Percentiles rank a stretch among this genome's conserved stretches.
phyloP scores from a whole-genome alignment of 2,888 invertebrate genomes.

The Ferdinandea cuprea region DNA sequence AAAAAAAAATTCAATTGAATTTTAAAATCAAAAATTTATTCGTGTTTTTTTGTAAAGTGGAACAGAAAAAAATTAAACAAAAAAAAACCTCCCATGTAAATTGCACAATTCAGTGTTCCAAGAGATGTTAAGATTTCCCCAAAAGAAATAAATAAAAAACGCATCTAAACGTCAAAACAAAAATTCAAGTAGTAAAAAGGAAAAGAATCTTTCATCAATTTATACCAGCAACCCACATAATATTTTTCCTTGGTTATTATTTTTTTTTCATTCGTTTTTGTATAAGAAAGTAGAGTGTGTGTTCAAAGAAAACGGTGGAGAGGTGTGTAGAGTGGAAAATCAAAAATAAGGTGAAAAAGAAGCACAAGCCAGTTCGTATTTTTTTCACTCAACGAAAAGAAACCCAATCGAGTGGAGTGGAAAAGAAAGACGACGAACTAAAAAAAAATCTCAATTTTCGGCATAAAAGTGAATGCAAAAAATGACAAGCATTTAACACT shows the following conservation, averaged over 20 bases:
- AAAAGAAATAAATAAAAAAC: conserved; percentile 15
- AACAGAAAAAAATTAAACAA: neutral
- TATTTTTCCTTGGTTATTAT: conserved; percentile 60
- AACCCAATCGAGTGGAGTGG: conserved; percentile 23
- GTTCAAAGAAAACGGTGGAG: conserved; percentile 60
- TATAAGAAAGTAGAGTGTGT: conserved; percentile 53
- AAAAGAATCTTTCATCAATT: conserved; percentile 44
- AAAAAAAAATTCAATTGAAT: conserved; percentile 16
- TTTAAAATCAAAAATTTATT: conserved; percentile 24
- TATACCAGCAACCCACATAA: conserved; percentile 67
- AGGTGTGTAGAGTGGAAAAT: conserved; percentile 50
- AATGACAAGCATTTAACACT: conserved; percentile 41
- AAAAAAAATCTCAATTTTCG: conserved; percentile 56
- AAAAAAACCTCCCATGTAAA: conserved; percentile 29
- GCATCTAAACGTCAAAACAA: conserved; percentile 39
- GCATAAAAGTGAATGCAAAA: conserved; percentile 73
- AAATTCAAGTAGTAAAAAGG: conserved; percentile 22
- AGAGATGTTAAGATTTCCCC: neutral
- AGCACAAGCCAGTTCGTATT: conserved; percentile 63
- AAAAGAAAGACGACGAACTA: neutral
- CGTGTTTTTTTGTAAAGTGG: conserved; percentile 16
- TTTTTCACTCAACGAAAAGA: conserved; percentile 30
- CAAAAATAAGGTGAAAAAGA: conserved; percentile 54
- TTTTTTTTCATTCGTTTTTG: conserved; percentile 42
- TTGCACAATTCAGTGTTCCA: conserved; percentile 35